Conservation (phyloP, 2,797 vertebrate species). For the Macroramphosus scolopax region DNA sequence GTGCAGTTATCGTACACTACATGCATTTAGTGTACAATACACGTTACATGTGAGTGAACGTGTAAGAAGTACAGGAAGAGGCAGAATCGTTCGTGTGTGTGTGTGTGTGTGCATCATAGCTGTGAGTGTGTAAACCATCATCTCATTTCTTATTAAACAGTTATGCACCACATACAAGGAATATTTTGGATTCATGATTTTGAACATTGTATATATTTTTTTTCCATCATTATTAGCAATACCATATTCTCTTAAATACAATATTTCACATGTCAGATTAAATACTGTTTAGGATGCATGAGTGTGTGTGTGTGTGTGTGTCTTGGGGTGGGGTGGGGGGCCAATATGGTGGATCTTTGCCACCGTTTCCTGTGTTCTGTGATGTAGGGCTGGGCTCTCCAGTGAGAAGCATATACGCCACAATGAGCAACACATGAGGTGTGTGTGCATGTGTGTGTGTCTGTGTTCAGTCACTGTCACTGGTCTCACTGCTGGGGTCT, state of each 20-base stretch:
- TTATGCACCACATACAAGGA: constrained; percentile 46
- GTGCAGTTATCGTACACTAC: constrained; percentile 28
- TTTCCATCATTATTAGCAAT: constrained; percentile 49
- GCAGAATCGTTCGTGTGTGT: constrained; percentile 25
- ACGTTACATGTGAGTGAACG: too few species aligned
- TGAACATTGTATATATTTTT: constrained; percentile 49
- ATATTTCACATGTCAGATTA: constrained; percentile 75
- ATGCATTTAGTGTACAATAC: constrained; percentile 41
- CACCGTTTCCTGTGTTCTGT: constrained; percentile 34
- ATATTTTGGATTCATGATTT: constrained; percentile 56
- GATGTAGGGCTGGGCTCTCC: constrained; percentile 33
- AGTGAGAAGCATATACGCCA: constrained; percentile 15
- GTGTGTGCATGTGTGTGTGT: background rate
- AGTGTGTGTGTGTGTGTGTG: constrained; percentile 23
- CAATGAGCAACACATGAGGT: constrained; percentile 2
- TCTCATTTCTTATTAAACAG: constrained; percentile 45
- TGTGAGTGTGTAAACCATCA: constrained; percentile 60
- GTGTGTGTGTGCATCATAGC: constrained; percentile 4
- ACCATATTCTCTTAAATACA: constrained; percentile 74
- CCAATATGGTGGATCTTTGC: constrained; percentile 31
- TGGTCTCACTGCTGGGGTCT: constrained; percentile 97
- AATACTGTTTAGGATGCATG: constrained; percentile 58
- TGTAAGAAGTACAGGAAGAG: constrained; percentile 23
- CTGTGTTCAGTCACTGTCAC: constrained; percentile 87
- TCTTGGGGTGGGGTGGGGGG: constrained; percentile 17